Evolutionary conservation across 2,797 vertebrate species (phyloP), one percentile per base, ranked within the genome.

Genomic region (Acipenser transmontanus): DNA sequence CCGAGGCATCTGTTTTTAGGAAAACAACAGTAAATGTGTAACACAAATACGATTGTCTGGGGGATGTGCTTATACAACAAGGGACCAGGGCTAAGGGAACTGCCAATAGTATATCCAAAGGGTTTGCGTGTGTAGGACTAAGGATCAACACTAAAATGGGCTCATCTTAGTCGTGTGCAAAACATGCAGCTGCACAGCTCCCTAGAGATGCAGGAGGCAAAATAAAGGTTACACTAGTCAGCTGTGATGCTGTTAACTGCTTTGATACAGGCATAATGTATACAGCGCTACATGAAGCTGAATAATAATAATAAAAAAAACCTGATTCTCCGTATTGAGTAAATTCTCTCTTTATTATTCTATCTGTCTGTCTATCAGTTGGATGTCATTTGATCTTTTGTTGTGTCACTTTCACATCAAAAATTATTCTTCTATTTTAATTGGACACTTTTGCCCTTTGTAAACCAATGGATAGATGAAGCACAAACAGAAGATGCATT

Each of bases 101-200:
- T 13, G 54, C n/a, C 54, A 57, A 13, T 13, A n/a, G 12, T 11
- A 57, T n/a, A 57, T 57, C 54, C 54, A 57, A 57, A 14, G 54
- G 54, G 54, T 13, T 52, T 49, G 69, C 72, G 72, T 74, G 70
- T 72, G 66, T 71, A 71, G 68, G 69, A 64, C 66, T 68, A 70
- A 72, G 66, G 64, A 72, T 34, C 34, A 34, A 34, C 34, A 34
- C 34, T 34, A 34, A 3, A 34, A 34, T 34, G 73, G 71, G 66
- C 70, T 68, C 73, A 77, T 71, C 73, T 73, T 68, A 71, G 71
- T 68, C 70, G 62, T 64, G 71, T 62, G 68, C 69, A 74, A 74
- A 70, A 68, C 70, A 67, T 69, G 69, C 73, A 74, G 72, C 70
- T 74, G 64, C 69, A 66, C 66, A 59, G 66, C 62, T 66, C 68